Evolutionary conservation across 1,140 invertebrate species (phyloP).

Genomic region (Latrodectus geometricus): DNA sequence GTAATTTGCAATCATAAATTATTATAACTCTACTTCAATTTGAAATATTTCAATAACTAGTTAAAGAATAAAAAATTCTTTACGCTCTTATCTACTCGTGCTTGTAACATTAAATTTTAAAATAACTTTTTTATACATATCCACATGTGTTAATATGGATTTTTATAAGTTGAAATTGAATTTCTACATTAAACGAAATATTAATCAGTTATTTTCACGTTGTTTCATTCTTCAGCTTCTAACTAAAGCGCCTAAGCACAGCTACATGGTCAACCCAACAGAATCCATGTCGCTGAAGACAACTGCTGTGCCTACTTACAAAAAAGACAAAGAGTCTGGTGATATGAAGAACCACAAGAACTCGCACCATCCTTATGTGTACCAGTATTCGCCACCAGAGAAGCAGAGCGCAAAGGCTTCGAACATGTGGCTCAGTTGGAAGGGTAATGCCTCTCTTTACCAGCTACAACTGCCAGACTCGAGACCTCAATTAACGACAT

Average conservation of each 20-base stretch:
- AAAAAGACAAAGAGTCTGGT: background rate
- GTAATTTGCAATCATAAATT: too few species aligned
- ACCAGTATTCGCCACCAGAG: conserved; percentile 29
- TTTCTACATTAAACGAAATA: too few species aligned
- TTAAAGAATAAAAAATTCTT: too few species aligned
- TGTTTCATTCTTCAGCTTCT: conserved; percentile 15
- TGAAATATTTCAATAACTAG: too few species aligned
- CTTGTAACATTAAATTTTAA: too few species aligned
- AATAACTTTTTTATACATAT: too few species aligned
- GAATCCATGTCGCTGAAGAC: background rate
- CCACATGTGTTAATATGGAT: too few species aligned
- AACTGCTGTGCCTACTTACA: background rate
- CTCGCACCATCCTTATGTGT: conserved; percentile 29
- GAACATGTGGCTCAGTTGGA: conserved; percentile 6
- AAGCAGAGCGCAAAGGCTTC: conserved; percentile 1
- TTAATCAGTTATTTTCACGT: too few species aligned
- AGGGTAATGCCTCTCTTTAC: conserved; percentile 9
- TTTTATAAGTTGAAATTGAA: too few species aligned
- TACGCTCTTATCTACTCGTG: too few species aligned
- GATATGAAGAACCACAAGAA: conserved; percentile 46
- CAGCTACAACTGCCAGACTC: background rate
- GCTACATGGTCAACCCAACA: conserved; percentile 6
- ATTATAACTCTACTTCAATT: too few species aligned
- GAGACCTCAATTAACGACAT: background rate
- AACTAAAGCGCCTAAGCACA: conserved; percentile 31